Evolutionary conservation across 2,888 invertebrate genomes (phyloP), one percentile per base, ranked within the genome.

Genomic region (Dolichopus griseipennis): DNA sequence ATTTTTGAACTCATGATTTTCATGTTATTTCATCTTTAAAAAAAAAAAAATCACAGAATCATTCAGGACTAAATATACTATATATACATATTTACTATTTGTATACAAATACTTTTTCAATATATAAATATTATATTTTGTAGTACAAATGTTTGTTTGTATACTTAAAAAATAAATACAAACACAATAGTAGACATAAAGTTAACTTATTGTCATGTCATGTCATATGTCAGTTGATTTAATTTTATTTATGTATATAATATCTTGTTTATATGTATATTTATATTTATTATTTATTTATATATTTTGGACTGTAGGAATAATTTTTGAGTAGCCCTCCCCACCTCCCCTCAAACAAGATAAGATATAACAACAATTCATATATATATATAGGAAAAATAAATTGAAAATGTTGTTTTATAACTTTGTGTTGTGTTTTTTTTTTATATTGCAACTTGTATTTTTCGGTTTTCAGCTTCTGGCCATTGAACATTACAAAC

Each of bases 191-290:
- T 52, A 52, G n/a, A 52, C 52, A 18, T 52, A 62, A 64, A 64
- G 37, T 64, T 64, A 64, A 64, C 64, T 64, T 64, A 64, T 64
- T 64, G 64, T 64, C 64, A 64, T 64, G 64, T 63, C 63, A 63
- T 63, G 63, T 64, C 64, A 64, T 64, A 34, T 64, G 20, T 20
- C 33, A 34, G 27, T 34, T 20, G 20, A 64, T 20, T 64, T 20
- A 34, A 37, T 64, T n/a, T 37, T 33, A n/a, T 33, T n/a, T n/a
- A n/a, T 12, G 33, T 64, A 34, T 12, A 64, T 61, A 2, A 12
- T 64, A n/a, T 34, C 2, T 34, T 64, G 34, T 64, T 34, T 34
- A 64, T 22, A 63, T 63, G 21, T 34, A 34, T 34, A 64, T 64
- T 12, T 64, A 34, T 64, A 64, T 34, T n/a, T 22, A 22, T 4